phyloP scores from a whole-genome alignment of 1,140 invertebrate species.

The Dendroctonus valens region DNA sequence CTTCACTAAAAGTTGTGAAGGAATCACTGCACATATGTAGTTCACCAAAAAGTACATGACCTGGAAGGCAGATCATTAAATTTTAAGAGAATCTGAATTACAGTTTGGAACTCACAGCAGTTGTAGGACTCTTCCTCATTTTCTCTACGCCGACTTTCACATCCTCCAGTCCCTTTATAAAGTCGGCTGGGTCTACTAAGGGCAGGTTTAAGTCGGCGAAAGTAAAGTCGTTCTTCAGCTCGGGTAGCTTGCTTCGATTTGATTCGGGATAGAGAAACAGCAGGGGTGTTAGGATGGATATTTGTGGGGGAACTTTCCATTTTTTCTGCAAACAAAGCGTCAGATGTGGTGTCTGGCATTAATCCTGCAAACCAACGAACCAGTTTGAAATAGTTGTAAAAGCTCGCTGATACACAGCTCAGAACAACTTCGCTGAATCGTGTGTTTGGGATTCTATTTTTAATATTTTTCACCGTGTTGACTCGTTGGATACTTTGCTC shows the following conservation, averaged over 20 bases:
- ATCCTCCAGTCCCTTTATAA: constrained; percentile 3
- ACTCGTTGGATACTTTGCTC: neutral
- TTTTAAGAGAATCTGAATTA: neutral
- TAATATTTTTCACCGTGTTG: constrained; percentile 5
- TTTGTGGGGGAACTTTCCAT: neutral
- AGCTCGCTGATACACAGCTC: constrained; percentile 10
- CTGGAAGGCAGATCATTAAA: neutral
- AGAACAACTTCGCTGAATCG: constrained; percentile 12
- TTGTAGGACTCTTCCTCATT: neutral
- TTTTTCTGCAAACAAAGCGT: constrained; percentile 1
- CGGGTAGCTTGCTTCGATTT: too few relatives aligned
- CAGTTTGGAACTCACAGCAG: constrained; percentile 5
- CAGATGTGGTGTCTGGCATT: neutral
- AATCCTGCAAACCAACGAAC: neutral
- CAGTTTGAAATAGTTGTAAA: neutral
- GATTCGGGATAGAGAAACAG: neutral
- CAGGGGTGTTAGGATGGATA: neutral
- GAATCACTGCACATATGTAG: constrained; percentile 5
- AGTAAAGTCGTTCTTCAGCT: constrained; percentile 13
- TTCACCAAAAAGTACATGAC: constrained; percentile 2
- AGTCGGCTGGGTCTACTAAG: constrained; percentile 1
- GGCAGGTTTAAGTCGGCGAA: constrained; percentile 5
- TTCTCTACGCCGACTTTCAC: constrained; percentile 8
- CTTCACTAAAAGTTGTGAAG: neutral
- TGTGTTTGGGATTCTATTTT: constrained; percentile 9